Evolutionary conservation across 2,888 invertebrate species (phyloP).

Genomic region (Pammene aurita): DNA sequence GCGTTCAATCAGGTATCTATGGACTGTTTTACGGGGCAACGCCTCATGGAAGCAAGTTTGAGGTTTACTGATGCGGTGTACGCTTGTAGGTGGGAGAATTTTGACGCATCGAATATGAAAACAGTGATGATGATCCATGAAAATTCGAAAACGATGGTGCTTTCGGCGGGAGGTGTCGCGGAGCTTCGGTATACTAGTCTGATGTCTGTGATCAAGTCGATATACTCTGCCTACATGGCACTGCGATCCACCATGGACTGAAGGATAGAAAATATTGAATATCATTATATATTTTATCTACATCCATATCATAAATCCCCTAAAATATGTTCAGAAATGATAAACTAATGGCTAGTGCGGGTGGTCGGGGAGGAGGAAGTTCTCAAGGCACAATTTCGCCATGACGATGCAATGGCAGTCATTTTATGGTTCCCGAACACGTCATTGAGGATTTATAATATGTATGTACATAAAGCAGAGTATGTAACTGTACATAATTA

Average conservation of each 20-base stretch:
- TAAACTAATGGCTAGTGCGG: no score
- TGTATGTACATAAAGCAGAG: no score
- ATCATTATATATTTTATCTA: no score
- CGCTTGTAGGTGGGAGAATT: background rate
- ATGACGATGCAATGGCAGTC: no score
- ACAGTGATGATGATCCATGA: background rate
- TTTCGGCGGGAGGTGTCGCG: conserved; percentile 40
- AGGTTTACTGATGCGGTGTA: background rate
- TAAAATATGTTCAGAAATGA: no score
- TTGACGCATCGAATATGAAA: background rate
- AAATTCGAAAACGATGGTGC: background rate
- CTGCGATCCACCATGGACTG: conserved; percentile 48
- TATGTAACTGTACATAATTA: no score
- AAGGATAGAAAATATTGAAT: no score
- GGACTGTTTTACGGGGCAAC: conserved; percentile 5
- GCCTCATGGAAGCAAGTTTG: background rate
- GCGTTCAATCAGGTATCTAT: background rate
- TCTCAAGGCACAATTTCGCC: no score
- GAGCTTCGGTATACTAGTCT: conserved; percentile 52
- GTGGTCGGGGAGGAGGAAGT: no score
- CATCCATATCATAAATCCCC: no score
- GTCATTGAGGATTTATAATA: no score
- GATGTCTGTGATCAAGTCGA: conserved; percentile 51
- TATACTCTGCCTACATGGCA: conserved; percentile 58
- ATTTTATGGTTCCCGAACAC: no score